These are phyloP conservation scores for Antheraea yamamai DNA, from an alignment of 2,888 invertebrate genomes.

Conservation along the genomic window DNA sequence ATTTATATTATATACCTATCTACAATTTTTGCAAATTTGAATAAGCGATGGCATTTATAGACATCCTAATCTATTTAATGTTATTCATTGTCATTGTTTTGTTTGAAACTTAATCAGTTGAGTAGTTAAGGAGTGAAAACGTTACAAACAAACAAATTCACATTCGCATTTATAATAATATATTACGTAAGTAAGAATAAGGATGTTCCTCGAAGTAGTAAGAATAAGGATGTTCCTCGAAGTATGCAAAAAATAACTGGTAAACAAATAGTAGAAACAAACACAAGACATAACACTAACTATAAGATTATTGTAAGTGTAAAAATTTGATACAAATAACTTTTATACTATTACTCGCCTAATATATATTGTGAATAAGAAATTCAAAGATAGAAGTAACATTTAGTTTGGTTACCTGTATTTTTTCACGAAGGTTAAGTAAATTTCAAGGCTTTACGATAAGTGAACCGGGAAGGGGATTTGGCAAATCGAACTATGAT, in stretches of 20 bases:
- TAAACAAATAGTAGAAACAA: not conserved
- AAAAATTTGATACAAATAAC: not conserved
- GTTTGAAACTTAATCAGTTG: not conserved
- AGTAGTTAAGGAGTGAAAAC: not conserved
- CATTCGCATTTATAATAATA: not conserved
- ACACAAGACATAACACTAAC: not conserved
- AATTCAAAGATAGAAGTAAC: not conserved
- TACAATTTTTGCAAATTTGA: too few species aligned
- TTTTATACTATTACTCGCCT: not conserved
- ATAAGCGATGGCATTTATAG: too few species aligned
- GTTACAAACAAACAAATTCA: not conserved
- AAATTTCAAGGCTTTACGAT: not conserved
- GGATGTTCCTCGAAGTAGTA: too few species aligned
- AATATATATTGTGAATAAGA: not conserved
- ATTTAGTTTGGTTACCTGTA: not conserved
- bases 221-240: too few species aligned
- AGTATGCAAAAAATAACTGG: not conserved
- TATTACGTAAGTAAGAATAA: too few species aligned
- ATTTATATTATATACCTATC: too few species aligned
- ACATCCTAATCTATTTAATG: too few species aligned
- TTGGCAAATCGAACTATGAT: conserved; percentile 18
- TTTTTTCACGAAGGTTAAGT: conserved; percentile 4
- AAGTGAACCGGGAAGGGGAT: conserved; percentile 2
- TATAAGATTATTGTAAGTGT: not conserved
- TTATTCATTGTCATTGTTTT: too few species aligned